Base-by-base conservation (phyloP, 1,140 invertebrate genomes). In the Drosophila albomicans region DNA sequence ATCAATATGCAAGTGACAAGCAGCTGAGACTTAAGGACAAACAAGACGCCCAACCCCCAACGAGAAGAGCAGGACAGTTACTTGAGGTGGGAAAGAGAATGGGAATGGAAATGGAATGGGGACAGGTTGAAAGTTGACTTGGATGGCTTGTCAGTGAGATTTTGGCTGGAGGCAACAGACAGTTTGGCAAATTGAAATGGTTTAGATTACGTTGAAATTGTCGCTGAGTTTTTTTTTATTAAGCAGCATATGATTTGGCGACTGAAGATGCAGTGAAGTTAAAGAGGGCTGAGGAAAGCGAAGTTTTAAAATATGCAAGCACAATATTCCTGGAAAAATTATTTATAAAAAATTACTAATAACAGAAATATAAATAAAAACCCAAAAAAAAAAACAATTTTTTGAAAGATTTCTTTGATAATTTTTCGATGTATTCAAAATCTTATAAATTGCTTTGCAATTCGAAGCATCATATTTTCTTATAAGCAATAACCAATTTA, bases 111-210 rank as follows among this genome's bases (percentile, higher is more conserved):
- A 41, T 67, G 28, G 28, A 30, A 30, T 45, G 8, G 13, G 32
- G 48, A 52, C 13, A 32, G 11, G 72, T 25, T 63, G 32, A 52
- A 56, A 62, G 67, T 61, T 35, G 35, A 79, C 70, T 87, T 66
- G 74, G 28, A 65, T 52, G 68, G 45, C 56, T 57, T 61, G 63
- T 71, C 74, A 68, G 46, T 57, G 11, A 49, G 51, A 52, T 65
- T 59, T 48, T 69, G 67, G 78, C 84, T 84, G 61, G 57, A 11
- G 85, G 84, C 74, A 68, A 61, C 81, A 88, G 84, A 88, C 84
- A 81, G 82, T 28, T 59, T 49, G 64, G 64, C 77, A 87, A 89
- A 87, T 84, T 87, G 84, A 87, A 88, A 87, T 81, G 85, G 73
- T 72, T 87, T 75, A 81, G 73, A 87, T 88, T 84, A 88, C 84